phyloP scores from a whole-genome alignment of 2,888 invertebrate genomes.

The Caradrina clavipalpis region DNA sequence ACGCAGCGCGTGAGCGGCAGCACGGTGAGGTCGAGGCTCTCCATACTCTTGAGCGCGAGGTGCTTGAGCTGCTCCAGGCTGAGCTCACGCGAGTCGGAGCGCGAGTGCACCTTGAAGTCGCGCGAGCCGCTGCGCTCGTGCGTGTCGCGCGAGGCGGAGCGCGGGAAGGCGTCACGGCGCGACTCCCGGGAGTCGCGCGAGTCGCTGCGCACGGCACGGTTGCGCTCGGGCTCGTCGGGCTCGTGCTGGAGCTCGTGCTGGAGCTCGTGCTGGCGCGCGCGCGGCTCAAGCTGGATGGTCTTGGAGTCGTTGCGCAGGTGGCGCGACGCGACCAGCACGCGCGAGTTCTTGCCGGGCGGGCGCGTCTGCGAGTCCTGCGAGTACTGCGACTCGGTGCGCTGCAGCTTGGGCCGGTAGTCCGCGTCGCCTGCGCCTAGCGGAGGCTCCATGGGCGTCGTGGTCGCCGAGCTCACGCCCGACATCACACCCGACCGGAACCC shows the following conservation, averaged over 20 bases:
- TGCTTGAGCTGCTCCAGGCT: conserved; percentile 87
- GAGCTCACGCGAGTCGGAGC: conserved; percentile 88
- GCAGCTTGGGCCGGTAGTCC: conserved; percentile 70
- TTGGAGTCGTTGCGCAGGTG: conserved; percentile 92
- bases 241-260: conserved; percentile 87
- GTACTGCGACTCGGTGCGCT: conserved; percentile 86
- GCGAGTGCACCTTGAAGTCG: conserved; percentile 86
- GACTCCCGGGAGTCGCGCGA: conserved; percentile 76
- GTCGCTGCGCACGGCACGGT: conserved; percentile 71
- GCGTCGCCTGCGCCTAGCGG: conserved; percentile 45
- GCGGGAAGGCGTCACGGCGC: conserved; percentile 71
- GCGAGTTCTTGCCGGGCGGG: conserved; percentile 74
- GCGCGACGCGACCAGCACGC: conserved; percentile 88
- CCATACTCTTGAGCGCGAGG: conserved; percentile 87
- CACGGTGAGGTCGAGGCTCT: conserved; percentile 84
- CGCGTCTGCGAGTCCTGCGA: conserved; percentile 79
- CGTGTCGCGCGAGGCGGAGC: conserved; percentile 67
- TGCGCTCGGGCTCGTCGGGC: conserved; percentile 75
- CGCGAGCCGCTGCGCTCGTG: conserved; percentile 76
- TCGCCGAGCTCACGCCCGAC: conserved; percentile 84
- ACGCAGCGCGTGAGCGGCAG: conserved; percentile 80
- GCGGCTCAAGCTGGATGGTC: conserved; percentile 92
- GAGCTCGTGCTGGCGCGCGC: conserved; percentile 85
- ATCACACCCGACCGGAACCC: conserved; percentile 84
- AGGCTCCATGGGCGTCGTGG: conserved; percentile 81